Evolutionary conservation across 2,113 vertebrate species (phyloP).

Genomic region (Lathamus discolor): DNA sequence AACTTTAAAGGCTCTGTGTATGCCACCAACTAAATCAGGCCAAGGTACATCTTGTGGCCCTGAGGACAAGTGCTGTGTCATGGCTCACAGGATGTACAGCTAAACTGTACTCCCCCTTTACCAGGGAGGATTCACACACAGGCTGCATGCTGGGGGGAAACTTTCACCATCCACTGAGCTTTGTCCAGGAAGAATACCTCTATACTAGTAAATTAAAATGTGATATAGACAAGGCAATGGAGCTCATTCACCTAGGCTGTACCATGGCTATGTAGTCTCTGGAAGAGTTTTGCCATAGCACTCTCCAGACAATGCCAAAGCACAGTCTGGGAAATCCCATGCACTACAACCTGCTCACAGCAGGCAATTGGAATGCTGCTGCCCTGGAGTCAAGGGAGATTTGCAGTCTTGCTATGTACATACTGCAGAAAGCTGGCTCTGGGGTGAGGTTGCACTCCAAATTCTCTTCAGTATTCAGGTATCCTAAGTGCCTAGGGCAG

Average conservation of each 20-base stretch:
- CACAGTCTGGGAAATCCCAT: background rate
- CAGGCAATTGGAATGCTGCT: background rate
- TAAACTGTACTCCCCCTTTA: background rate
- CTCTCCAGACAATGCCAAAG: background rate
- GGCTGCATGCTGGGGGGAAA: background rate
- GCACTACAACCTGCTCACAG: background rate
- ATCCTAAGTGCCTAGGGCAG: background rate
- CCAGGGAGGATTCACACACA: background rate
- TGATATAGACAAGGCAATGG: background rate
- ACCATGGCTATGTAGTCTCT: background rate
- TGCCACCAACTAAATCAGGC: background rate
- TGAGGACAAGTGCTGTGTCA: rapidly evolving
- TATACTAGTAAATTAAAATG: background rate
- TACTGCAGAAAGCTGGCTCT: background rate
- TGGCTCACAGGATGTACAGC: background rate
- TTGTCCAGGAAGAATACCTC: background rate
- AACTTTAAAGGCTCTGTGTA: background rate
- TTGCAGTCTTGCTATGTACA: rapidly evolving
- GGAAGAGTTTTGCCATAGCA: background rate
- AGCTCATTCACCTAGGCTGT: rapidly evolving
- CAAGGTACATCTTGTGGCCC: background rate
- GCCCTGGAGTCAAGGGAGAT: background rate
- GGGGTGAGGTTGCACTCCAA: background rate
- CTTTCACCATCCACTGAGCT: background rate
- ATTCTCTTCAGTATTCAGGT: background rate